Conservation (phyloP, 53 echinoderm and acorn worm species). For the Crossaster papposus region DNA sequence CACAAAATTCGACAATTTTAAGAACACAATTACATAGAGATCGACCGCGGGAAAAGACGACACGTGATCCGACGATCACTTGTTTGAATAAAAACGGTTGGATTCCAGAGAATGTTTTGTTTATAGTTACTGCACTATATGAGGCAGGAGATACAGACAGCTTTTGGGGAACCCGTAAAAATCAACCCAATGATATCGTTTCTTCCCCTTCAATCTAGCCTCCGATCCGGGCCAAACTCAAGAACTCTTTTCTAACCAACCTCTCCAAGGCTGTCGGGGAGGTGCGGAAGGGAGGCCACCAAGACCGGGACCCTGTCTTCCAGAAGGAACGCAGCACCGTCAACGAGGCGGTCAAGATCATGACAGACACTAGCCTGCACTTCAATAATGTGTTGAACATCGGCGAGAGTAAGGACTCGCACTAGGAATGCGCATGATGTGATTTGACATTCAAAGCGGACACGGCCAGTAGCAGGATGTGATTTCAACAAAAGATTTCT, state of each 20-base stretch:
- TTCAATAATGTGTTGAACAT: slow-evolving; percentile 81
- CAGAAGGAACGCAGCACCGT: slow-evolving; percentile 82
- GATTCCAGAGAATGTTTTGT: no score
- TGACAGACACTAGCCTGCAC: slow-evolving; percentile 74
- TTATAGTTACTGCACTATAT: no score
- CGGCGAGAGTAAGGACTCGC: slow-evolving; percentile 75
- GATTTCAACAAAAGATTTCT: no score
- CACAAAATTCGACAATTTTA: no score
- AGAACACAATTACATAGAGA: no score
- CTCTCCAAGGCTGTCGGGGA: slow-evolving; percentile 88
- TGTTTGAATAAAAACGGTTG: no score
- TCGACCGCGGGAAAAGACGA: no score
- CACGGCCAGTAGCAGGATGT: no score
- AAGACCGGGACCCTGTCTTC: slow-evolving; percentile 81
- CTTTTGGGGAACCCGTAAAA: background rate
- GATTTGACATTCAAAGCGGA: no score
- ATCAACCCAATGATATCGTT: background rate
- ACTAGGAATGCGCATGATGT: no score
- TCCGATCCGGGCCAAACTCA: slow-evolving; percentile 89
- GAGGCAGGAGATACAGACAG: no score
- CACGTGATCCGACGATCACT: no score
- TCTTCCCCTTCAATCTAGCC: slow-evolving; percentile 63
- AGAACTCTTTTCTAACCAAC: slow-evolving; percentile 79
- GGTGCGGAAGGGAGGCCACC: slow-evolving; percentile 83
- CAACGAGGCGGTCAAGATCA: slow-evolving; percentile 76